Base-by-base conservation (phyloP, 2,888 invertebrate species). In the Yponomeuta sedellus region DNA sequence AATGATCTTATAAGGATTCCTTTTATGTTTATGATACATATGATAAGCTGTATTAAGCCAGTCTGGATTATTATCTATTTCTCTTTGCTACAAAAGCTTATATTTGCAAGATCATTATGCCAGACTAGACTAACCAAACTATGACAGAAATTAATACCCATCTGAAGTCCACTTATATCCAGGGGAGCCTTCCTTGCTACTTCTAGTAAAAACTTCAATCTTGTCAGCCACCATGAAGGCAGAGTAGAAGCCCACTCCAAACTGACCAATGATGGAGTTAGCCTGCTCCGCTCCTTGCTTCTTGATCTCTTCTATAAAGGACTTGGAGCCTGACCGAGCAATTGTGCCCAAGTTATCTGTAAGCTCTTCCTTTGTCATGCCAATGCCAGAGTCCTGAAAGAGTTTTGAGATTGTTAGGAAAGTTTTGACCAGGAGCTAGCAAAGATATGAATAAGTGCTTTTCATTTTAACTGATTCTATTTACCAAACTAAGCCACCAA, bases 201-300 rank as follows among this genome's bases (percentile, higher is more conserved):
- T 95, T 77, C 94, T 94, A 1, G 98, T 97, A 79, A 91, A 98
- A 0, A 99, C 98, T 77, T 98, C 98, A 34, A 99, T 97, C 79
- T 95, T 96, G 74, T 98, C 96, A 25, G 98, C 98, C 3, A 99
- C 99, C 97, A 99, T 99, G 81, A 99, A 99, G 0, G 96, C 95
- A 16, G 99, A 98, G 84, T 99, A 99, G 85, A 99, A 99, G 0
- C 99, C 99, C 20, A 99, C 99, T 71, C 99, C 99, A 92, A 99
- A 99, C 83, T 99, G 98, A 4, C 99, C 98, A 80, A 98, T 98
- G 66, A 98, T 97, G 70, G 95, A 94, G 64, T 93, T 95, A 12
- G 94, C 94, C 34, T 91, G 85, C 1, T 92, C 90, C 5, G 92
- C 85, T 59, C 93, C 92, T 73, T 94, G 93, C 64, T 94, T 92